Conservation (phyloP, 2,888 invertebrate species). For the Parnassius orleans region DNA sequence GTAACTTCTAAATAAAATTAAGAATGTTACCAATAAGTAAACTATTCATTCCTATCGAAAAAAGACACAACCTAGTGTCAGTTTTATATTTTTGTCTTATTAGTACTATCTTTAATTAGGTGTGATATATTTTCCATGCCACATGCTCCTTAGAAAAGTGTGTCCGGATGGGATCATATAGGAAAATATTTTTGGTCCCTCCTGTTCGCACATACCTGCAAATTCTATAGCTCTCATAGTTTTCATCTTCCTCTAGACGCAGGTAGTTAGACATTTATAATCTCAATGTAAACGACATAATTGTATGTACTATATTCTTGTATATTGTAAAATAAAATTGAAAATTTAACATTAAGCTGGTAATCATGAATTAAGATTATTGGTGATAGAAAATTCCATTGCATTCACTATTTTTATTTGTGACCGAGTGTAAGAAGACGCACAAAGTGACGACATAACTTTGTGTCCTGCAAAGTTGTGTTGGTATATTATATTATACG, state of each 20-base stretch:
- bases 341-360: slow-evolving; percentile 7
- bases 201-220: slow-evolving; percentile 24
- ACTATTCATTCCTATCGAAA: background rate
- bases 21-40: no score
- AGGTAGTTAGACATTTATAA: slow-evolving; percentile 47
- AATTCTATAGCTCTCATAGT: slow-evolving; percentile 38
- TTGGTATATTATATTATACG: slow-evolving; percentile 43
- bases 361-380: slow-evolving; percentile 37
- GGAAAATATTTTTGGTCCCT: slow-evolving; percentile 34
- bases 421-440: slow-evolving; percentile 45
- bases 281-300: slow-evolving; percentile 55
- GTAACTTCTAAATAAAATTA: no score
- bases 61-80: slow-evolving; percentile 3
- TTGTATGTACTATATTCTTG: slow-evolving; percentile 70
- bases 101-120: no score
- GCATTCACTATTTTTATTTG: slow-evolving; percentile 33
- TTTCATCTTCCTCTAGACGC: slow-evolving; percentile 19
- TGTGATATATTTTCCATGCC: slow-evolving; percentile 35
- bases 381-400: slow-evolving; percentile 33
- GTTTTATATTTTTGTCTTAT: background rate
- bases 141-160: slow-evolving; percentile 35
- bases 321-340: slow-evolving; percentile 67
- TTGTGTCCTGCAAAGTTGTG: slow-evolving; percentile 37
- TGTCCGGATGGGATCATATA: slow-evolving; percentile 26
- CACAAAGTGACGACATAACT: slow-evolving; percentile 50